phyloP scores from a whole-genome alignment of 2,888 invertebrate species.

The Pristionchus entomophagus region DNA sequence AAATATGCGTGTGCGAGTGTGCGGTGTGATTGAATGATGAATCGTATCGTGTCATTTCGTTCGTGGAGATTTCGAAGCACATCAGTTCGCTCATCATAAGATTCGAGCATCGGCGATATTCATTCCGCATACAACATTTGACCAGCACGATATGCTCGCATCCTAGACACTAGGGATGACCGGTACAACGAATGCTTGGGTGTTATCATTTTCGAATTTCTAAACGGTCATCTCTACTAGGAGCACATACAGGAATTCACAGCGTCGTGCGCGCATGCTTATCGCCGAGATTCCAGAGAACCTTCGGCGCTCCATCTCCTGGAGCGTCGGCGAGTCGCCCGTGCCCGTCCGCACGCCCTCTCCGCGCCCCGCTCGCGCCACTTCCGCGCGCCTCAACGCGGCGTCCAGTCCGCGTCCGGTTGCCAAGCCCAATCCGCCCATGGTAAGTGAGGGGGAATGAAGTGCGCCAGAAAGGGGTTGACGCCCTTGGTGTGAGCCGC shows the following conservation, averaged over 20 bases:
- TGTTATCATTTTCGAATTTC: neutral
- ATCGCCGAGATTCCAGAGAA: neutral
- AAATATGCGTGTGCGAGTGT: neutral
- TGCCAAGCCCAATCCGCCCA: conserved; percentile 12
- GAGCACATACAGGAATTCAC: neutral
- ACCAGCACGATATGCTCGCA: no score
- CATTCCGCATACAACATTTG: no score
- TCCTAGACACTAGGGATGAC: no score
- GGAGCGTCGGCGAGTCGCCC: conserved; percentile 10
- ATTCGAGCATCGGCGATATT: no score
- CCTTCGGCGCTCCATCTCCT: conserved; percentile 16
- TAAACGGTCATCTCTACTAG: neutral
- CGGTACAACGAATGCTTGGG: no score
- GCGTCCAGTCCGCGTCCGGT: neutral
- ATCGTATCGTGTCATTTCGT: neutral
- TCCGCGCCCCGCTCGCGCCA: neutral
- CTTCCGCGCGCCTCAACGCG: neutral
- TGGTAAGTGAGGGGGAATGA: neutral
- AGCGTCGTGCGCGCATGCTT: neutral
- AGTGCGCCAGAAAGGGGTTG: no score
- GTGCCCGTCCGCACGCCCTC: neutral
- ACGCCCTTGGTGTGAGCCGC: no score
- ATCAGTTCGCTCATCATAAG: neutral
- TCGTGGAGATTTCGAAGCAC: neutral
- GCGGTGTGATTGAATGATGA: conserved; percentile 30